Evolutionary conservation across 2,113 vertebrate genomes (phyloP).

Genomic region (Proterorhinus semilunaris): DNA sequence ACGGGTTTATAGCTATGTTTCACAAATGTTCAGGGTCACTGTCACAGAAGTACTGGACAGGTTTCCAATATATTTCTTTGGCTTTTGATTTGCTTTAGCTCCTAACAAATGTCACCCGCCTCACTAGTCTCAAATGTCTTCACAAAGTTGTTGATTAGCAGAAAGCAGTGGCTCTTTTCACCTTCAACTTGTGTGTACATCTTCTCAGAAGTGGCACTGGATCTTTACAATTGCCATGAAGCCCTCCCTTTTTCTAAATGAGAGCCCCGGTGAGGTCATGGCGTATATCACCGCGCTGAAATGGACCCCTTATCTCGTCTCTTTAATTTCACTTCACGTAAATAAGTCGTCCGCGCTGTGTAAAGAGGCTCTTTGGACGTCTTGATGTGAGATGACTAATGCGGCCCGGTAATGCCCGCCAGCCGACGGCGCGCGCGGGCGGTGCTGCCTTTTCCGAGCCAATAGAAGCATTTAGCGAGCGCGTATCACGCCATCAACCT

Average conservation of each 20-base stretch:
- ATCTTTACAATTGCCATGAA: slow-evolving; percentile 16
- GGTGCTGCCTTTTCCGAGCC: slow-evolving; percentile 43
- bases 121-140: not conserved
- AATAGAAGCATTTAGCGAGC: slow-evolving; percentile 50
- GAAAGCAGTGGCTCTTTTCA: slow-evolving; percentile 13
- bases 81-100: too few relatives aligned
- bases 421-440: slow-evolving; percentile 21
- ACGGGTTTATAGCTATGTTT: too few relatives aligned
- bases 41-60: too few relatives aligned
- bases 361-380: slow-evolving; percentile 38
- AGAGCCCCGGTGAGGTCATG: slow-evolving; percentile 28
- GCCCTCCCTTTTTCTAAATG: slow-evolving; percentile 29
- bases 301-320: slow-evolving; percentile 30
- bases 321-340: slow-evolving; percentile 44
- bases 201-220: slow-evolving; percentile 1
- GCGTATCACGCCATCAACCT: slow-evolving; percentile 46
- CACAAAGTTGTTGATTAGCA: slow-evolving; percentile 21
- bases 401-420: slow-evolving; percentile 32
- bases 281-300: slow-evolving; percentile 8
- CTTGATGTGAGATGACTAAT: slow-evolving; percentile 43
- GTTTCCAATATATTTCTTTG: too few relatives aligned
- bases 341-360: slow-evolving; percentile 31
- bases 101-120: not conserved
- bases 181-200: slow-evolving; percentile 22
- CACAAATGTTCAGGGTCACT: too few relatives aligned